Percentiles rank a stretch among this genome's conserved stretches.
Conservation (phyloP, 1,140 invertebrate genomes). For the Homalodisca vitripennis region DNA sequence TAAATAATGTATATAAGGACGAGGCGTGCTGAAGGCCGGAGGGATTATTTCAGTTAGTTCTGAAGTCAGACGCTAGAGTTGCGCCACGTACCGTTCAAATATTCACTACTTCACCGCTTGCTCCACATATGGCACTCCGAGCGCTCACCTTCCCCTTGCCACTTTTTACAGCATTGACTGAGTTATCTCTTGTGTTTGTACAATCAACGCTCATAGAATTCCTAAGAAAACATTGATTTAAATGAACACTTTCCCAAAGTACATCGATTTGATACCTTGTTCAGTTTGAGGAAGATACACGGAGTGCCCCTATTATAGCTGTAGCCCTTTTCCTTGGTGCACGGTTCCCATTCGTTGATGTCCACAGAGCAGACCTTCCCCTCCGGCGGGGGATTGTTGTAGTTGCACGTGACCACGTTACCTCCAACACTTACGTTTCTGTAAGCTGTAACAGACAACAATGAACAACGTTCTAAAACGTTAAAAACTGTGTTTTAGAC, state of each 20-base stretch:
- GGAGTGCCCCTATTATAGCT: slow-evolving; percentile 59
- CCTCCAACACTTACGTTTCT: slow-evolving; percentile 34
- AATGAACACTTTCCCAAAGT: neutral
- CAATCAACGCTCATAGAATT: neutral
- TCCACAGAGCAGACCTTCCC: slow-evolving; percentile 59
- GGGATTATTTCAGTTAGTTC: no score
- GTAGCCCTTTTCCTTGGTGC: slow-evolving; percentile 55
- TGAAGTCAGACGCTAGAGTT: no score
- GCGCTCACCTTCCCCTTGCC: no score
- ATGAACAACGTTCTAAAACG: no score
- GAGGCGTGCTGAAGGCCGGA: no score
- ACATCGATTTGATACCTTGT: slow-evolving; percentile 60
- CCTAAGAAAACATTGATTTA: neutral
- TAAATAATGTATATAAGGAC: no score
- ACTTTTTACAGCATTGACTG: no score
- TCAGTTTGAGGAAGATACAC: slow-evolving; percentile 65
- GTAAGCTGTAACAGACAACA: slow-evolving; percentile 53
- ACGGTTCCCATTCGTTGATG: slow-evolving; percentile 51
- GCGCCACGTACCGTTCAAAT: no score
- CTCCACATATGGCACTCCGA: no score
- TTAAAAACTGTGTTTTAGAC: no score
- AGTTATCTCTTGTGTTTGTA: no score
- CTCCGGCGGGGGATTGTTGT: slow-evolving; percentile 48
- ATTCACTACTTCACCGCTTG: no score
- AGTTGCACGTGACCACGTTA: slow-evolving; percentile 47